Conservation (phyloP, 2,888 invertebrate genomes). For the Smittia aterrima region DNA sequence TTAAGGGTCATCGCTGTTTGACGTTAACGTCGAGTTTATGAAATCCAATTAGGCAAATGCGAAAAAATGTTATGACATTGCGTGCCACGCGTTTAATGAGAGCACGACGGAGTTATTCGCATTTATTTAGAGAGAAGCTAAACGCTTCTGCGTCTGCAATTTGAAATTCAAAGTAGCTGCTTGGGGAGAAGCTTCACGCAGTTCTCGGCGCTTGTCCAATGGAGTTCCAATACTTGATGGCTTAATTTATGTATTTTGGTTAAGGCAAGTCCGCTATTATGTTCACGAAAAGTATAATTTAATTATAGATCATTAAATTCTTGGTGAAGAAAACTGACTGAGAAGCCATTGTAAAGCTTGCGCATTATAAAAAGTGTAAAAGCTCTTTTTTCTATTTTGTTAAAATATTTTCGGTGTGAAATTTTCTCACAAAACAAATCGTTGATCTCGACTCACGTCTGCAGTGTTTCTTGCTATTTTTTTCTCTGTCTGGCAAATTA, state of each 20-base stretch:
- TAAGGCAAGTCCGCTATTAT: slow-evolving; percentile 36
- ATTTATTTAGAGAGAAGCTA: too few species aligned
- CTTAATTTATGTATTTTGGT: slow-evolving; percentile 40
- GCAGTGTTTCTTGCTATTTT: neutral
- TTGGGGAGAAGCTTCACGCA: too few species aligned
- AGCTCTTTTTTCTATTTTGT: neutral
- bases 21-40: neutral
- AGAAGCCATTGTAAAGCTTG: slow-evolving; percentile 25
- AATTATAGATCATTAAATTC: slow-evolving; percentile 36
- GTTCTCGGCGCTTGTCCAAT: neutral
- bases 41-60: too few species aligned
- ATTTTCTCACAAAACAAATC: slow-evolving; percentile 14
- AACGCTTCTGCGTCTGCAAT: too few species aligned
- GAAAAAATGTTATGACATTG: too few species aligned
- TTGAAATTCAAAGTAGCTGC: too few species aligned
- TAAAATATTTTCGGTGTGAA: slow-evolving; percentile 22
- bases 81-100: too few species aligned
- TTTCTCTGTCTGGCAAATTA: too few species aligned
- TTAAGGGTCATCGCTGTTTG: neutral
- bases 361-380: neutral
- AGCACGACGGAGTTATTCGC: too few species aligned
- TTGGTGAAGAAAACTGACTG: neutral
- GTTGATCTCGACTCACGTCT: neutral
- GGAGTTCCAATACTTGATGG: slow-evolving; percentile 26
- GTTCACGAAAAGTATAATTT: slow-evolving; percentile 38